These are phyloP conservation scores for Drosophila pegasa DNA, from an alignment of 2,888 invertebrate genomes.

Conservation along the genomic window DNA sequence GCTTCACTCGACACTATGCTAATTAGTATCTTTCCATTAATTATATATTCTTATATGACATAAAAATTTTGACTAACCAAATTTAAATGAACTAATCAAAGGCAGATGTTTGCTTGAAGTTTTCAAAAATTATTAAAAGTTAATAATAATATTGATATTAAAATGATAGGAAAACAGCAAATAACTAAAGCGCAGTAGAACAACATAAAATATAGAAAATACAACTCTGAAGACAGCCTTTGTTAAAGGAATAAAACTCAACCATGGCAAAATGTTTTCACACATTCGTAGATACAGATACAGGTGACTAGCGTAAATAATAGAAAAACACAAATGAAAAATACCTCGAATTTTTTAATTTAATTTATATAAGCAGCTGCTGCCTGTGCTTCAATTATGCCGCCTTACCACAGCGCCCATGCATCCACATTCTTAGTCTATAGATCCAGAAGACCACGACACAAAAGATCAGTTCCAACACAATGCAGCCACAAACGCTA, in stretches of 20 bases:
- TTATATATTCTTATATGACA: background rate
- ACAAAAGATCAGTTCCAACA: conserved; percentile 61
- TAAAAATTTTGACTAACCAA: background rate
- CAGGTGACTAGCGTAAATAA: background rate
- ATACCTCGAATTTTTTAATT: background rate
- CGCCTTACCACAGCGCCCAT: conserved; percentile 40
- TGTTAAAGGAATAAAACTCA: no score
- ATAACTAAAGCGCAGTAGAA: no score
- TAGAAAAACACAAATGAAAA: background rate
- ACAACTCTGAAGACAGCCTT: no score
- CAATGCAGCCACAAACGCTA: conserved; percentile 62
- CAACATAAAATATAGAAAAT: no score
- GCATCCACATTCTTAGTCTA: conserved; percentile 43
- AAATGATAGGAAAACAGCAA: no score
- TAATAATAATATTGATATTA: no score
- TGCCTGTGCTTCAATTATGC: conserved; percentile 16
- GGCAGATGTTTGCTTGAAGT: background rate
- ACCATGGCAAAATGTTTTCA: no score
- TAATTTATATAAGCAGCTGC: conserved; percentile 14
- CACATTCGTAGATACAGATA: no score
- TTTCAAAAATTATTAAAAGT: no score
- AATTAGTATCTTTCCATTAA: no score
- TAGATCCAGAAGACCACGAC: conserved; percentile 71
- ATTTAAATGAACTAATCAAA: background rate
- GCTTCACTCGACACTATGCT: no score